Evolutionary conservation across 1,140 invertebrate species (phyloP).

Genomic region (Calycopis cecrops): DNA sequence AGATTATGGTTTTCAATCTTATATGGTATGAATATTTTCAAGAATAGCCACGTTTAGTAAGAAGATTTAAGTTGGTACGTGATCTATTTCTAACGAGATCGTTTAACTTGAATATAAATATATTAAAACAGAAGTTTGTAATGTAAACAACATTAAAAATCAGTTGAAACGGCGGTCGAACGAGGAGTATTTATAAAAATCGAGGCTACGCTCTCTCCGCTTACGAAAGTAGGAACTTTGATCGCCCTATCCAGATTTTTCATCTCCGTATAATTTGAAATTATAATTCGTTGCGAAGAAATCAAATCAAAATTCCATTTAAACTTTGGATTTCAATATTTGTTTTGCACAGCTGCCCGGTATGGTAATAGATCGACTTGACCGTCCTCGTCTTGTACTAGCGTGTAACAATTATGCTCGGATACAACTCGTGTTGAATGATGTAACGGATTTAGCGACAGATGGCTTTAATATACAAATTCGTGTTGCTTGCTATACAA

Average conservation of each 20-base stretch:
- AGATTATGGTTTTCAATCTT: too few relatives aligned
- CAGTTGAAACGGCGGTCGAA: constrained; percentile 46
- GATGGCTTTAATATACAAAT: background rate
- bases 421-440: background rate
- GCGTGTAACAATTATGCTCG: constrained; percentile 9
- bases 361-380: constrained; percentile 41
- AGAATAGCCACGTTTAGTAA: background rate
- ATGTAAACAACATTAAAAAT: constrained; percentile 56
- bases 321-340: constrained; percentile 67
- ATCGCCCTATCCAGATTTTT: constrained; percentile 68
- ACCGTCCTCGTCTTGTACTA: constrained; percentile 25
- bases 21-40: too few relatives aligned
- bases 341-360: constrained; percentile 54
- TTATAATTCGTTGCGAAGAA: constrained; percentile 65
- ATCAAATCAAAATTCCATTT: constrained; percentile 73
- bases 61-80: background rate
- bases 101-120: background rate
- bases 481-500: too few relatives aligned
- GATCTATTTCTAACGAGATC: constrained; percentile 2
- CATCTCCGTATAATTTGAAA: constrained; percentile 68
- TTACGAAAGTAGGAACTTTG: constrained; percentile 42
- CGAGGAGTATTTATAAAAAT: constrained; percentile 37
- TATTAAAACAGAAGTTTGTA: constrained; percentile 25
- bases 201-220: constrained; percentile 22
- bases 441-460: constrained; percentile 1